phyloP scores from a whole-genome alignment of 2,888 invertebrate species.

The Heliconius charithonia region DNA sequence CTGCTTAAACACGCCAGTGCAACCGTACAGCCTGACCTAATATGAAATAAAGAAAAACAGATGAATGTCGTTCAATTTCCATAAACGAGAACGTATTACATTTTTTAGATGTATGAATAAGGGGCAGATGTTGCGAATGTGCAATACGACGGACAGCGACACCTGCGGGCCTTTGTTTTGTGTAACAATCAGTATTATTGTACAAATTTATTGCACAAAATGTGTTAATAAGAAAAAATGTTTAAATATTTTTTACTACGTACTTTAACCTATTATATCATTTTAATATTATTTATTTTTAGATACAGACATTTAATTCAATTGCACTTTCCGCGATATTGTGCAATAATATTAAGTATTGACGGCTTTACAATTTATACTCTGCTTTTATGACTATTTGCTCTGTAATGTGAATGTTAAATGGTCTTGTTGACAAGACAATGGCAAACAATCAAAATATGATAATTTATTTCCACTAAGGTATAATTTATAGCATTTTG shows the following conservation, averaged over 20 bases:
- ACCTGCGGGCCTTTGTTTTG: constrained; percentile 7
- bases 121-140: background rate
- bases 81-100: constrained; percentile 9
- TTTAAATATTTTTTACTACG: no score
- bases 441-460: background rate
- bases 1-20: background rate
- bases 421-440: background rate
- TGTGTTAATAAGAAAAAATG: no score
- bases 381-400: background rate
- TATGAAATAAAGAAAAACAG: background rate
- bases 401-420: background rate
- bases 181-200: background rate
- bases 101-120: constrained; percentile 12
- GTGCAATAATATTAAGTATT: background rate
- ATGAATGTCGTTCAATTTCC: constrained; percentile 9
- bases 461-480: background rate
- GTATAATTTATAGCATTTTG: background rate
- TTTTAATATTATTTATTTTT: background rate
- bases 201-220: background rate
- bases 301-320: background rate
- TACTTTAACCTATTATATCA: no score
- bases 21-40: background rate
- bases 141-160: background rate
- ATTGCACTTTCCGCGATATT: background rate
- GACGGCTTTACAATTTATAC: background rate